These are phyloP conservation scores for Boulengeromyrus knoepffleri DNA, from an alignment of 2,113 vertebrate species.

Conservation along the genomic window DNA sequence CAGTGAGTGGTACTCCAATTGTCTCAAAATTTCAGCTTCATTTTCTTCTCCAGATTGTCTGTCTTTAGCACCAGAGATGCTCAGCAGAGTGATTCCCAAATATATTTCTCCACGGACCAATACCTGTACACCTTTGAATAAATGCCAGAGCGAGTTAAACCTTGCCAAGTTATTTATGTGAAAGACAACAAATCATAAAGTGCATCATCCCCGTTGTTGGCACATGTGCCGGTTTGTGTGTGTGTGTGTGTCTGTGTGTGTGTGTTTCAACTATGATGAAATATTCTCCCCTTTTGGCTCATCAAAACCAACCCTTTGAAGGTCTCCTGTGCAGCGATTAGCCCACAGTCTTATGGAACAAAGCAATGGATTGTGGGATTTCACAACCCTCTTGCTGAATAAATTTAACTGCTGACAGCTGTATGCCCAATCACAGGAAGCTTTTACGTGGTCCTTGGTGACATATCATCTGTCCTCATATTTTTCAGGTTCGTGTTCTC, in stretches of 20 bases:
- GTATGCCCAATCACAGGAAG: background rate
- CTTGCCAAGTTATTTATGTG: background rate
- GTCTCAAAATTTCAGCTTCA: background rate
- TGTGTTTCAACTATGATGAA: background rate
- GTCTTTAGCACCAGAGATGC: background rate
- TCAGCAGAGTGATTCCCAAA: no score
- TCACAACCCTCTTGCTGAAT: background rate
- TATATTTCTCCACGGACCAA: background rate
- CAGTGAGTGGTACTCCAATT: background rate
- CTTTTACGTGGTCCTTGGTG: background rate
- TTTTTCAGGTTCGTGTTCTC: background rate
- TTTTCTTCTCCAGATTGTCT: background rate
- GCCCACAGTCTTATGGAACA: background rate
- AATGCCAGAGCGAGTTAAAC: background rate
- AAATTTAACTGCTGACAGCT: background rate
- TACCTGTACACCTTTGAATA: background rate
- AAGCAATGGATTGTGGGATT: background rate
- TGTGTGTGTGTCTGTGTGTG: background rate
- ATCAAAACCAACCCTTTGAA: background rate
- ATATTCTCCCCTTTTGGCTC: background rate
- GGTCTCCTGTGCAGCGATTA: background rate
- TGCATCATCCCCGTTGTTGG: background rate
- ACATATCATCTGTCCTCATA: background rate
- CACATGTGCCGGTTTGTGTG: background rate
- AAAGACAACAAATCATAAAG: background rate